phyloP scores from a whole-genome alignment of 2,113 vertebrate genomes.

The Erythrocebus patas region DNA sequence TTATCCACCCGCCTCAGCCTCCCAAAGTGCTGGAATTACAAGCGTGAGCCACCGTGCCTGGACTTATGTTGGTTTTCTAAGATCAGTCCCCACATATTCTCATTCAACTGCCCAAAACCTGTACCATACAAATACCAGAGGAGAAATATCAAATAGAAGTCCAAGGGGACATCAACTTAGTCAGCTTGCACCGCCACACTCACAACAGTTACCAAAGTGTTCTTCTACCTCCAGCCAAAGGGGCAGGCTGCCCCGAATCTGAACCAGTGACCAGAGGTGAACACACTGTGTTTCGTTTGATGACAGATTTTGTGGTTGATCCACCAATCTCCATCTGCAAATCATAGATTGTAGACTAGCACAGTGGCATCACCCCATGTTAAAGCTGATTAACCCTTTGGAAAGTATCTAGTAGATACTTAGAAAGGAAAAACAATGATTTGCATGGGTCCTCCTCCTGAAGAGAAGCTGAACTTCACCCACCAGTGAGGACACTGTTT shows the following conservation, averaged over 20 bases:
- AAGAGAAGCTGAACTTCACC: background rate
- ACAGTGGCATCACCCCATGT: background rate
- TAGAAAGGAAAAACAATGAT: conserved; percentile 24
- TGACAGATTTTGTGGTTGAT: conserved; percentile 6
- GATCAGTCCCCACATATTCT: background rate
- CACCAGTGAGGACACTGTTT: background rate
- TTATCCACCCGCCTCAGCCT: too few species aligned
- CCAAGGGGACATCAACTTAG: background rate
- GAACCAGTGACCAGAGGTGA: background rate
- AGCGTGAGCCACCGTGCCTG: too few species aligned
- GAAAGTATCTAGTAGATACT: background rate
- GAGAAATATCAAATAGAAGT: background rate
- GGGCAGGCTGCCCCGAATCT: background rate
- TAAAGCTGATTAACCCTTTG: conserved; percentile 29
- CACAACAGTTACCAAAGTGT: background rate
- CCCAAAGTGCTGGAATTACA: too few species aligned
- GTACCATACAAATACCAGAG: background rate
- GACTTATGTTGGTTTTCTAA: background rate
- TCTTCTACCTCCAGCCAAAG: background rate
- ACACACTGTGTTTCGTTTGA: background rate
- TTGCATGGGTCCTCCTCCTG: background rate
- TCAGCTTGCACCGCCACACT: background rate
- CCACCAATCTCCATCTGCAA: background rate
- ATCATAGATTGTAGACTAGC: conserved; percentile 34
- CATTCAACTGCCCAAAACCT: background rate